Percentiles rank a stretch among this genome's conserved stretches.
phyloP scores from a whole-genome alignment of 2,888 invertebrate genomes.

The Dugesia japonica region DNA sequence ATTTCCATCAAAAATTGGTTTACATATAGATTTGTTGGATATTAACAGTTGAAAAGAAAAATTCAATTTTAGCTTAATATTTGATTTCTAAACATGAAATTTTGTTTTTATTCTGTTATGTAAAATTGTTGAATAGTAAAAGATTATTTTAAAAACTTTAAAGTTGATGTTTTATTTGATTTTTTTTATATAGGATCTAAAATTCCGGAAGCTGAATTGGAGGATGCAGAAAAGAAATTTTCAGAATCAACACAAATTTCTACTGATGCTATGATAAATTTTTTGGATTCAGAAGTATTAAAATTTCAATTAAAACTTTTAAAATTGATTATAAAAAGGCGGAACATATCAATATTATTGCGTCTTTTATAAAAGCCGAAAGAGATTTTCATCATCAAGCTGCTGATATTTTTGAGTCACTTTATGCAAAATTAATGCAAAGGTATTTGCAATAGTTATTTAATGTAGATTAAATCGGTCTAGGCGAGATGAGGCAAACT shows the following conservation, averaged over 20 bases:
- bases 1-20: no score
- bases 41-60: no score
- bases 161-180: no score
- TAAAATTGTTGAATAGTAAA: no score
- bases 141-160: no score
- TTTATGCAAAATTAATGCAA: not conserved
- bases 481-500: not conserved
- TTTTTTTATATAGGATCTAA: not conserved
- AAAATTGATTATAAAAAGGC: not conserved
- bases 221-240: not conserved
- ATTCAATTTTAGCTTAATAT: no score
- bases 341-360: not conserved
- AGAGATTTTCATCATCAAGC: not conserved
- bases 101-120: no score
- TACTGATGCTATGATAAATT: not conserved
- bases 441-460: not conserved
- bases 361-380: not conserved
- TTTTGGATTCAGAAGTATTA: not conserved
- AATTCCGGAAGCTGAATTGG: not conserved
- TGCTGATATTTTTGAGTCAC: constrained; percentile 1
- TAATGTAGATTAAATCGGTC: no score
- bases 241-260: not conserved
- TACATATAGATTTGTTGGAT: no score
- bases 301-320: no score
- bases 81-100: no score